Evolutionary conservation across 2,888 invertebrate genomes (phyloP), one percentile per base, ranked within the genome.

Genomic region (Anagyrus pseudococci): DNA sequence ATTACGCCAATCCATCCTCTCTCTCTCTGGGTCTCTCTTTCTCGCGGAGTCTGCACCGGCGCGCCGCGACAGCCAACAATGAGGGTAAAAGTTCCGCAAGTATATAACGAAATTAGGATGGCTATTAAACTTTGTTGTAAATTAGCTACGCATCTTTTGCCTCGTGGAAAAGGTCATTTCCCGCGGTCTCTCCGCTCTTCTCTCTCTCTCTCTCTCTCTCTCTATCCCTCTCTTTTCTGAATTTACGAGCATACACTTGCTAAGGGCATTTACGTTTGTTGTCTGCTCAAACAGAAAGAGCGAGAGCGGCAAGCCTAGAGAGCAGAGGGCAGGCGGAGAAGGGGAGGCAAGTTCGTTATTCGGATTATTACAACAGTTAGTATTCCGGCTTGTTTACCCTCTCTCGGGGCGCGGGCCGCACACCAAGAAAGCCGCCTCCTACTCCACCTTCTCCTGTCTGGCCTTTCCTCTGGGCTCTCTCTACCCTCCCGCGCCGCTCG

Each of bases 291-390:
- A 41, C n/a, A 19, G 37, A 47, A 13, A 26, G 15, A 23, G 19
- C n/a, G 33, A 37, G 8, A 29, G 29, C 4, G n/a, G n/a, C 29
- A 26, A 10, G 29, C n/a, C 15, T 26, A 47, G 13, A 26, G 15
- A 23, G 19, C n/a, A 23, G 25, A 7, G 10, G 29, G 10, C 17
- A 37, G 19, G 6, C 20, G 22, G 47, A 46, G 25, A 7, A 23
- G 29, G 20, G 3, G 43, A 46, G 22, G 20, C 46, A 55, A 59
- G 64, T 64, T 64, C 58, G 64, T 65, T 65, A 61, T 65, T 65
- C 58, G 61, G 58, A 61, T 65, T 65, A 65, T 61, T 61, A 58
- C 61, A 61, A 61, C 64, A 61, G 64, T 64, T 60, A 60, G 64
- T 58, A 61, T 65, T 65, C 64, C 58, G 55, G 61, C 64, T 65